These are phyloP conservation scores for Tachypleus tridentatus DNA, from an alignment of 1,140 invertebrate species.

Conservation along the genomic window DNA sequence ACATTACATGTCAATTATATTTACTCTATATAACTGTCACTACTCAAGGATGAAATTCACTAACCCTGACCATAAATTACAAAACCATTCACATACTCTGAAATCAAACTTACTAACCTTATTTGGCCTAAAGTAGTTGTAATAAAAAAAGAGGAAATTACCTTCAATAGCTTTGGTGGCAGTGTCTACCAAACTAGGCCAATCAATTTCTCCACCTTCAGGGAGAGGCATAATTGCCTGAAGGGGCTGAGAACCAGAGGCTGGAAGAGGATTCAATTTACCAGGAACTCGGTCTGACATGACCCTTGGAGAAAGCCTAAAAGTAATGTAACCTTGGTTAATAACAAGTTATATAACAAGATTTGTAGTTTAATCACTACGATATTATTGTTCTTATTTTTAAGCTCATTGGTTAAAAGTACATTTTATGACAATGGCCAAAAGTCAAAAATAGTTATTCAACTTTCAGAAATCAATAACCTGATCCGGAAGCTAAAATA, in stretches of 20 bases:
- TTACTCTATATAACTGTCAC: background rate
- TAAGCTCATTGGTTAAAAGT: too few relatives aligned
- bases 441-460: too few relatives aligned
- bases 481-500: too few relatives aligned
- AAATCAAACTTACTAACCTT: background rate
- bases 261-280: constrained; percentile 18
- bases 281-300: constrained; percentile 17
- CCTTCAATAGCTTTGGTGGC: constrained; percentile 55
- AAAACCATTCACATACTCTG: background rate
- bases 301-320: constrained; percentile 32
- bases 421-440: too few relatives aligned
- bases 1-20: background rate
- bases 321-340: background rate
- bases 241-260: constrained; percentile 19
- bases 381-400: too few relatives aligned
- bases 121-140: background rate
- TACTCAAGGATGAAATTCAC: background rate
- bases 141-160: constrained; percentile 18
- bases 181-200: constrained; percentile 61
- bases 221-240: constrained; percentile 27
- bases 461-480: too few relatives aligned
- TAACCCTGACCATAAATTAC: background rate
- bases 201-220: constrained; percentile 46
- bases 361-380: too few relatives aligned
- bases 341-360: too few relatives aligned